Evolutionary conservation across 1,140 invertebrate species (phyloP).

Genomic region (Polypedilum pembai): DNA sequence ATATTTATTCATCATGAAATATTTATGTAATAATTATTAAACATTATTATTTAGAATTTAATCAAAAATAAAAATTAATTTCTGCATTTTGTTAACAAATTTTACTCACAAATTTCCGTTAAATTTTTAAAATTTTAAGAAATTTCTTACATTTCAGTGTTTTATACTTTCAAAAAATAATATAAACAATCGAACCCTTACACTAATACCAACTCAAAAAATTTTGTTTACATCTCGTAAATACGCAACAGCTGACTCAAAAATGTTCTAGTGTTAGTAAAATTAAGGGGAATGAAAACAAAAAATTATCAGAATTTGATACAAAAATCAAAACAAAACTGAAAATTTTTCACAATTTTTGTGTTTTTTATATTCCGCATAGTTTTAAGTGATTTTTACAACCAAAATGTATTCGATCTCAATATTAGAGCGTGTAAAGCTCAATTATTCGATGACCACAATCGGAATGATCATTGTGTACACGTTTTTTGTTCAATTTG

Average conservation of each 20-base stretch:
- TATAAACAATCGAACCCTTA: no score
- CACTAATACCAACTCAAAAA: background rate
- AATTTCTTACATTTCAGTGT: no score
- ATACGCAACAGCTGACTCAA: background rate
- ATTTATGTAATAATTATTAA: no score
- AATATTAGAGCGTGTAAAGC: background rate
- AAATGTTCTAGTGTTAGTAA: background rate
- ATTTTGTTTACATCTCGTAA: background rate
- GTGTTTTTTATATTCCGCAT: background rate
- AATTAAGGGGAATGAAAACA: background rate
- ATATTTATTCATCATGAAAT: no score
- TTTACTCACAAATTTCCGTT: no score
- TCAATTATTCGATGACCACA: background rate
- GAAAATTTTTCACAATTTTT: background rate
- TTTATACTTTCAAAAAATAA: no score
- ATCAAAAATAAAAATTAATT: no score
- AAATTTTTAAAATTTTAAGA: no score
- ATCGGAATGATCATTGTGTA: background rate
- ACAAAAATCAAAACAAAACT: background rate
- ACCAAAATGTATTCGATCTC: background rate
- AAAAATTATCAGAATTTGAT: background rate
- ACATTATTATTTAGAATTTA: no score
- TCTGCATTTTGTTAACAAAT: no score
- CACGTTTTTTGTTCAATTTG: constrained; percentile 3
- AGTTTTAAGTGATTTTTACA: background rate